Evolutionary conservation across 2,888 invertebrate species (phyloP).

Genomic region (Ptychoptera contaminata): DNA sequence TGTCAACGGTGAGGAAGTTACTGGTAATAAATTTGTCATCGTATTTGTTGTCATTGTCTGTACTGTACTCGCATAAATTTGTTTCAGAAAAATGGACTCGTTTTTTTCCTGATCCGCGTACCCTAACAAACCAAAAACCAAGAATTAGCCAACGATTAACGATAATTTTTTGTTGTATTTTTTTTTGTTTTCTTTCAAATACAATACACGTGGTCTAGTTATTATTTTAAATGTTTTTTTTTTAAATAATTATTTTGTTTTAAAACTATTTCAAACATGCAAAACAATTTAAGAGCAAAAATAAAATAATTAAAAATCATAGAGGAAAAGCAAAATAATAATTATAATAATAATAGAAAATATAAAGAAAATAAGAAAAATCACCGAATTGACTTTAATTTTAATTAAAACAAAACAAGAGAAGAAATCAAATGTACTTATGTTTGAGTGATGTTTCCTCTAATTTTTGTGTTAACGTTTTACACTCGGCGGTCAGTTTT

Average conservation of each 20-base stretch:
- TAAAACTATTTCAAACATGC: not conserved
- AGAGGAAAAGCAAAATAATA: not conserved
- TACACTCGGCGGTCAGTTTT: constrained; percentile 80
- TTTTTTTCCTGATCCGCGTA: constrained; percentile 5
- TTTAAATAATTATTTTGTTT: not conserved
- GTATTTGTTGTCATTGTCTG: constrained; percentile 5
- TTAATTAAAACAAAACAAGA: constrained; percentile 1
- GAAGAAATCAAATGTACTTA: constrained; percentile 45
- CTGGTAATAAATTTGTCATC: constrained; percentile 1
- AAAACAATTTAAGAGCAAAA: not conserved
- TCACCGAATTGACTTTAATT: too few relatives aligned
- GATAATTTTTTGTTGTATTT: not conserved
- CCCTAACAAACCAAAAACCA: constrained; percentile 17
- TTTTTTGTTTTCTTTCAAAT: not conserved
- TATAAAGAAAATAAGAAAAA: not conserved
- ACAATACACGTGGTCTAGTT: not conserved
- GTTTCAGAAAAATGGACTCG: constrained; percentile 7
- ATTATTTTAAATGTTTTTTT: not conserved
- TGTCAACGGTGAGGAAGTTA: not conserved
- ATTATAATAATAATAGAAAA: too few relatives aligned
- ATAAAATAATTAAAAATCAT: constrained; percentile 3
- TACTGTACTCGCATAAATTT: constrained; percentile 1
- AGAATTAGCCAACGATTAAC: constrained; percentile 11
- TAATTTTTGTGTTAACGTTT: constrained; percentile 74
- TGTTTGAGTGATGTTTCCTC: constrained; percentile 76